Percentiles rank a stretch among this genome's conserved stretches.
Conservation (phyloP, 2,888 invertebrate species). For the Zaprionus bogoriensis region DNA sequence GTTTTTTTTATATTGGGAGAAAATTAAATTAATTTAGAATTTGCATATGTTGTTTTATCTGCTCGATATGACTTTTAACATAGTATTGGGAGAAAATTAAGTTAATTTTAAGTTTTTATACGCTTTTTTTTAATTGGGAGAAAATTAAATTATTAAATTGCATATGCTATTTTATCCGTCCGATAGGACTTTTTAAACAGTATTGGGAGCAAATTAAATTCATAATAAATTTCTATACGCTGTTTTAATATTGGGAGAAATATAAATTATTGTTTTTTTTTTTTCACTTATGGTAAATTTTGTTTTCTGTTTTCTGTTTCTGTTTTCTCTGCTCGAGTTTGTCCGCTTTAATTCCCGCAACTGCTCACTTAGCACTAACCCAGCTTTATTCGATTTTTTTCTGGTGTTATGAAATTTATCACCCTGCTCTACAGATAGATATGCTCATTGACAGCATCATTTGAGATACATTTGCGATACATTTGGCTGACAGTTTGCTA, state of each 20-base stretch:
- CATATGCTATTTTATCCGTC: too few species aligned
- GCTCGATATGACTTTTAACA: too few species aligned
- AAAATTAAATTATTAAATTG: too few species aligned
- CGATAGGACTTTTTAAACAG: background rate
- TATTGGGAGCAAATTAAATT: background rate
- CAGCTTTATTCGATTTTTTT: background rate
- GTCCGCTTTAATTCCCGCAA: too few species aligned
- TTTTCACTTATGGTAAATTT: background rate
- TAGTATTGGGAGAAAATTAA: too few species aligned
- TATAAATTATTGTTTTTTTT: background rate
- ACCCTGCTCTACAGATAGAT: conserved; percentile 9
- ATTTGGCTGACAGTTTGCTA: conserved; percentile 33
- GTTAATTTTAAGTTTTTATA: too few species aligned
- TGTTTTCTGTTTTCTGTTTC: background rate
- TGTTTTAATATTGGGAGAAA: background rate
- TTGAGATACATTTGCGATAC: conserved; percentile 23
- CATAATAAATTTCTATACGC: background rate
- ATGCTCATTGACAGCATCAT: conserved; percentile 30
- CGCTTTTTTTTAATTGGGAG: too few species aligned
- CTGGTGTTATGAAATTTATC: conserved; percentile 4
- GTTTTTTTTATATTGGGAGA: too few species aligned
- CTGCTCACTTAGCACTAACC: too few species aligned
- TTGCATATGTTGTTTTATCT: too few species aligned
- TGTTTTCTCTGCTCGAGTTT: background rate
- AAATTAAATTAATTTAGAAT: too few species aligned